Base-by-base conservation (phyloP, 2,113 vertebrate species). In the Phylloscopus trochiloides region DNA sequence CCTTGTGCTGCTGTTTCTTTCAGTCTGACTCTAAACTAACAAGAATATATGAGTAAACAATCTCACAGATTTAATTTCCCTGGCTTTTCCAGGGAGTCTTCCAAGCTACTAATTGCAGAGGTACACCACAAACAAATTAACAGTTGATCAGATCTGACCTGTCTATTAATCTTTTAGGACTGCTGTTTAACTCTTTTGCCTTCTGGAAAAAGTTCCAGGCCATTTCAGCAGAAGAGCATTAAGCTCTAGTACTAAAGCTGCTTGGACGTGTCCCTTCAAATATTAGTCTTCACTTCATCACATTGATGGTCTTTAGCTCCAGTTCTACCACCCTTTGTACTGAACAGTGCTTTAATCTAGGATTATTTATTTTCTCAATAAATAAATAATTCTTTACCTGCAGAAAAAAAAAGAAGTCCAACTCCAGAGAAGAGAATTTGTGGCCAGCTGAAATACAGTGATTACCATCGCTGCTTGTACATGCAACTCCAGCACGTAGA, bases 401-500 rank as follows among this genome's bases (percentile, higher is more conserved):
- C 75, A 98, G 98, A 96, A 72, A 97, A 97, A 94, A 66, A 57
- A 68, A 94, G 85, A 67, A 94, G 76, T 51, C 71, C 97, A 50
- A 94, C 93, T 78, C 95, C 97, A 19, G 94, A 98, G 81, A 98
- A 86, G 52, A 94, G 87, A 19, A 58, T 16, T 8, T 89, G 94
- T 63, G 97, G 95, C 12, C 79, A 21, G 75, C 97, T 98, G 95
- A 98, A 98, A 93, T 94, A 95, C 86, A 97, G 71, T 3, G 94
- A 96, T 88, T 98, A 98, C 91, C 97, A 94, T 78, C 96, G 74
- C 48, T 99, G 98, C 96, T 98, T 99, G 74, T 98, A 98, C 94
- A 73, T 95, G 62, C 99, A 99, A 79, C 97, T 99, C 66, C 98
- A 98, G 92, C 98, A 97, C 0, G 73, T 99, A 50, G 98, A 99